These are phyloP conservation scores for Papilio helenus DNA, from an alignment of 1,140 invertebrate genomes.

Conservation along the genomic window DNA sequence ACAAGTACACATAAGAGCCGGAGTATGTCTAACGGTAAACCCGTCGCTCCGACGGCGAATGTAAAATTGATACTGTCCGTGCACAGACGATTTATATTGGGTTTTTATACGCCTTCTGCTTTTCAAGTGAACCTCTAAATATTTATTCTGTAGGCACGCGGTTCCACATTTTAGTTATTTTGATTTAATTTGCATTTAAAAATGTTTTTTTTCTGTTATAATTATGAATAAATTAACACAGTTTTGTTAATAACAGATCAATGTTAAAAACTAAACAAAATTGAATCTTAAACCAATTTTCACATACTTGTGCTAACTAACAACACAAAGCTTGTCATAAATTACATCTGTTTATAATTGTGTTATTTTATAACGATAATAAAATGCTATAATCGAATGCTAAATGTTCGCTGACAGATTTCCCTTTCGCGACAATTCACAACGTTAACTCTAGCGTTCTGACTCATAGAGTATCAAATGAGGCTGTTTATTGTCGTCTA, in stretches of 20 bases:
- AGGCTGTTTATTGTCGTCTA: not conserved
- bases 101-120: conserved; percentile 36
- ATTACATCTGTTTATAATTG: not conserved
- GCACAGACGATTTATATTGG: conserved; percentile 22
- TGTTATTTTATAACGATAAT: conserved; percentile 31
- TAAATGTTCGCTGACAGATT: conserved; percentile 9
- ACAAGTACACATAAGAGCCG: conserved; percentile 31
- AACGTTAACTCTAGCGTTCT: conserved; percentile 14
- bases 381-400: conserved; percentile 26
- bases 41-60: conserved; percentile 26
- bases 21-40: conserved; percentile 29
- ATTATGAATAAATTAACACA: not conserved
- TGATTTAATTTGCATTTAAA: not conserved
- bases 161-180: not conserved
- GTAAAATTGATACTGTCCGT: conserved; percentile 38
- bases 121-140: conserved; percentile 27
- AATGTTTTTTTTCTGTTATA: not conserved
- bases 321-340: not conserved
- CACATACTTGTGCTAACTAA: not conserved
- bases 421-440: conserved; percentile 32
- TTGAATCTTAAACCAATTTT: not conserved
- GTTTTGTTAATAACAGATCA: not conserved
- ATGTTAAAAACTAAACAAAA: not conserved
- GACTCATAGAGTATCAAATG: conserved; percentile 29
- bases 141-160: conserved; percentile 4